Base-by-base conservation (phyloP, 2,888 invertebrate genomes). In the Omphaloscelis lunosa region DNA sequence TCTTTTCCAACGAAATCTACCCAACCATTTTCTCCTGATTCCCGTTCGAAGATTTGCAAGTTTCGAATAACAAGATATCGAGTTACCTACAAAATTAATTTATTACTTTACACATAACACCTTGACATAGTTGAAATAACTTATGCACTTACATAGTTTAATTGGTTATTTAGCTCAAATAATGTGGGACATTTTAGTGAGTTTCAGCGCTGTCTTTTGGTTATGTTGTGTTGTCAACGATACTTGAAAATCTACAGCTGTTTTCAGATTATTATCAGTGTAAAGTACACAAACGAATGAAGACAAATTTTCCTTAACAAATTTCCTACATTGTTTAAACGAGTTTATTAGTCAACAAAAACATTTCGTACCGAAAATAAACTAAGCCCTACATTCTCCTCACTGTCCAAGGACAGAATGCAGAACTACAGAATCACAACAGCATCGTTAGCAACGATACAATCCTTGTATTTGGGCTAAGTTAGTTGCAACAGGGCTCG, bases 401-500 rank as follows among this genome's bases (percentile, higher is more conserved):
- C 53, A 68, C 53, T 45, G 39, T 34, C 17, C 53, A 45, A 71
- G 62, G 41, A 67, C 59, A 45, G 20, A 66, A 83, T 72, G 48
- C 66, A 72, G 27, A 75, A 72, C 58, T 75, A 29, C 29, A 65
- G n/a, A 75, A 76, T 77, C 84, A 79, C 79, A 86, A 71, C 72
- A 80, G 66, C 67, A 62, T 72, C 61, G 76, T 69, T 80, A 82
- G 63, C 63, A 53, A 72, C 68, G 72, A 82, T 74, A 86, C 82
- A 77, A 65, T 76, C 20, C 73, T 77, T 66, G 77, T 79, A 85
- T 85, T 80, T 81, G 74, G 75, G 73, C 79, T 84, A 86, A 83
- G 73, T 86, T 82, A 84, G 80, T 80, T 82, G 80, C 75, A 85
- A 80, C 85, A 82, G 41, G 77, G 78, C 82, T 77, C 66, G 77